phyloP scores from a whole-genome alignment of 1,140 invertebrate genomes.

The Microplitis demolitor region DNA sequence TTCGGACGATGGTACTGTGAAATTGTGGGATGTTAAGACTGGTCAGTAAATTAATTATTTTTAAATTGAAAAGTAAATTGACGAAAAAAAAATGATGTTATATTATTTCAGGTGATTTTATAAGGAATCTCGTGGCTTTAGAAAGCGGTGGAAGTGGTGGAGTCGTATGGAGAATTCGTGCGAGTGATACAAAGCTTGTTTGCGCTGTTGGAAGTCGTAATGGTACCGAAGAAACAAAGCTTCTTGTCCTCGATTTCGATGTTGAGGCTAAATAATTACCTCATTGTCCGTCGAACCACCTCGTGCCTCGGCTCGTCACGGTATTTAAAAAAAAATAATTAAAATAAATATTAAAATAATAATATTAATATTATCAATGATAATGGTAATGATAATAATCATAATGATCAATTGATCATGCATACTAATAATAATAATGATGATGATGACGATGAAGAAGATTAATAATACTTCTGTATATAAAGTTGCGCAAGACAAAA shows the following conservation, averaged over 20 bases:
- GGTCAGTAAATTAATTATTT: constrained; percentile 56
- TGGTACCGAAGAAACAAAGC: constrained; percentile 98
- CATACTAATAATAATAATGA: neutral
- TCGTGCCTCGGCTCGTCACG: constrained; percentile 34
- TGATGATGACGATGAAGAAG: neutral
- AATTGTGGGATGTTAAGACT: constrained; percentile 97
- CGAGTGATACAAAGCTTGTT: constrained; percentile 95
- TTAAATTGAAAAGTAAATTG: too few relatives aligned
- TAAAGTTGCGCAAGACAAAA: constrained; percentile 57
- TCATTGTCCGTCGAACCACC: constrained; percentile 26
- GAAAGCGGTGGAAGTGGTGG: constrained; percentile 96
- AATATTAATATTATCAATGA: neutral
- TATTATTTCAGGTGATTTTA: constrained; percentile 77
- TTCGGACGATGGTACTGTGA: constrained; percentile 98
- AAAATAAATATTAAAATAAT: neutral
- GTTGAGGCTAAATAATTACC: constrained; percentile 67
- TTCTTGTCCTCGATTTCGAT: constrained; percentile 97
- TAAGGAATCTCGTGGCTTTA: constrained; percentile 92
- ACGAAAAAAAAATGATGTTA: too few relatives aligned
- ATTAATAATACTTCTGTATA: constrained; percentile 49
- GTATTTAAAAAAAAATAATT: constrained; percentile 14
- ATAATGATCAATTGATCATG: neutral
- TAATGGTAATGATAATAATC: neutral
- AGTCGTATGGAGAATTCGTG: constrained; percentile 96
- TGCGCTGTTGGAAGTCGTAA: constrained; percentile 98